These are phyloP conservation scores for Talpa occidentalis DNA, from an alignment of 2,113 vertebrate genomes.

Conservation along the genomic window DNA sequence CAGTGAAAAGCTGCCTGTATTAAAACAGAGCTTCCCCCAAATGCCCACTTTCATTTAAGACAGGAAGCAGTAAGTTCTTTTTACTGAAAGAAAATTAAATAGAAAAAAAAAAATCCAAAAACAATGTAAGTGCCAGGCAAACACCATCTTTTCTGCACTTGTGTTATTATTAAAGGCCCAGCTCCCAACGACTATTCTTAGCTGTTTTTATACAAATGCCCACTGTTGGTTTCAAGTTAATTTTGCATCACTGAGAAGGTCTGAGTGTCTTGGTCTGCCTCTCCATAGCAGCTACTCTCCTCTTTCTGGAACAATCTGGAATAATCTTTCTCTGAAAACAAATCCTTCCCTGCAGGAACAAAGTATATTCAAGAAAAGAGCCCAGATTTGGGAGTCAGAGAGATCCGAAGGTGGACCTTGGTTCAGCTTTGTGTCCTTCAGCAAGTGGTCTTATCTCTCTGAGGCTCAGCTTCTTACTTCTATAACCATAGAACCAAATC, in stretches of 20 bases:
- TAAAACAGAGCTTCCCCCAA: not conserved
- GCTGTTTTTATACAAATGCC: not conserved
- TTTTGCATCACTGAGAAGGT: not conserved
- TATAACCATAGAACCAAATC: not conserved
- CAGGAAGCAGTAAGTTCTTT: constrained; percentile 17
- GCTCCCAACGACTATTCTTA: not conserved
- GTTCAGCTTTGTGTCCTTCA: not conserved
- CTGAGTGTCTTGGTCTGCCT: not conserved
- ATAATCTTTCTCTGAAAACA: not conserved
- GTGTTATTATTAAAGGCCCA: not conserved
- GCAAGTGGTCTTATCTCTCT: not conserved
- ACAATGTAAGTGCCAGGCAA: not conserved
- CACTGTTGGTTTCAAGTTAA: not conserved
- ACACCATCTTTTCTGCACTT: not conserved
- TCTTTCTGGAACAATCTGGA: constrained; percentile 19
- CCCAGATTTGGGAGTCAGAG: not conserved
- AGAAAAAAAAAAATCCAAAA: constrained; percentile 1
- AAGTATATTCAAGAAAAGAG: not conserved
- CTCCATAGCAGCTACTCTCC: not conserved
- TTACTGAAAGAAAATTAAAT: not conserved
- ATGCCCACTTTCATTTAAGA: not conserved
- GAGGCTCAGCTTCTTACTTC: not conserved
- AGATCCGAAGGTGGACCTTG: not conserved
- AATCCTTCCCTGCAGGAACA: not conserved
- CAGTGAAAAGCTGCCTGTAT: not conserved